These are phyloP conservation scores for Balaeniceps rex DNA, from an alignment of 2,113 vertebrate species.

Conservation along the genomic window DNA sequence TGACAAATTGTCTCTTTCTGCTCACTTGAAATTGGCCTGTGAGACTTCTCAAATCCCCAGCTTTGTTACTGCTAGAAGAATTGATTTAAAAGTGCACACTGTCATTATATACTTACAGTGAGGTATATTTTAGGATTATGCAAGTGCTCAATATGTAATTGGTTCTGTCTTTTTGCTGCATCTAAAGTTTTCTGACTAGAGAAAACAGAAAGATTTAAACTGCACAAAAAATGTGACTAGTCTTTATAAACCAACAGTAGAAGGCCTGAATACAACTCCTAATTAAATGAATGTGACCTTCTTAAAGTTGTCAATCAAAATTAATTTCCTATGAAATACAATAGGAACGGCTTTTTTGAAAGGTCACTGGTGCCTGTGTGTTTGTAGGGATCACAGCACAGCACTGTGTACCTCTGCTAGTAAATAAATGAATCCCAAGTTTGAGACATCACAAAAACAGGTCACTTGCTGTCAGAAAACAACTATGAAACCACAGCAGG, in stretches of 20 bases:
- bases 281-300: neutral
- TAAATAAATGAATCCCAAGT: neutral
- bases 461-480: neutral
- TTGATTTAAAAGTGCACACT: slow-evolving; percentile 24
- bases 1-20: slow-evolving; percentile 48
- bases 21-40: slow-evolving; percentile 40
- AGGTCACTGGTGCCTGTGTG: neutral
- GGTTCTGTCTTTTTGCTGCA: neutral
- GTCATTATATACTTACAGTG: slow-evolving; percentile 52
- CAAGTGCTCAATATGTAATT: slow-evolving; percentile 25
- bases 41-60: slow-evolving; percentile 42
- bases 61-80: slow-evolving; percentile 39
- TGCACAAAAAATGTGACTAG: neutral
- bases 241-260: neutral
- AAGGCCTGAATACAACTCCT: neutral
- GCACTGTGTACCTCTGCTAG: neutral
- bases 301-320: slow-evolving; percentile 1
- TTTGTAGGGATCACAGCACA: neutral
- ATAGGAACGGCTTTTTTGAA: neutral
- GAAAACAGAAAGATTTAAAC: neutral
- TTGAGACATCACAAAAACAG: neutral
- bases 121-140: slow-evolving; percentile 48
- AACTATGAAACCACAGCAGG: neutral
- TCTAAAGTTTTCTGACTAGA: neutral
- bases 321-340: neutral